phyloP scores from a whole-genome alignment of 2,113 vertebrate genomes.

The Zosterops hypoxanthus region DNA sequence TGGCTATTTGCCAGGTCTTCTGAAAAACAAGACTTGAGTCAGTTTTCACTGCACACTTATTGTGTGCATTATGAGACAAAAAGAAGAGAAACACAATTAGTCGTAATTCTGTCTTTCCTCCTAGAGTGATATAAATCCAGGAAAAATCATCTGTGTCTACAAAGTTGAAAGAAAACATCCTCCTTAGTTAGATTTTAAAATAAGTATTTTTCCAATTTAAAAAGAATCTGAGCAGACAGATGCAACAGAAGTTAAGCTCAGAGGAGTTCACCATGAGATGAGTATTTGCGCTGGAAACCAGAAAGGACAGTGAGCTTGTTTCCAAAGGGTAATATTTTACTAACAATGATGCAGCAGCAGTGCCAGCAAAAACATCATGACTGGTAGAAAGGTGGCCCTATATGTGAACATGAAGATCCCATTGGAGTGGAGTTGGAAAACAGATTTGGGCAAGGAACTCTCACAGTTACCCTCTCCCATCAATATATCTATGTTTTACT shows the following conservation, averaged over 20 bases:
- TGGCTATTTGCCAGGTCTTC: not conserved
- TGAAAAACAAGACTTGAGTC: not conserved
- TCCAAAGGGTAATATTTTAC: not conserved
- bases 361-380: not conserved
- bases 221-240: not conserved
- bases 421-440: not conserved
- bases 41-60: not conserved
- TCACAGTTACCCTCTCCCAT: not conserved
- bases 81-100: not conserved
- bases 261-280: not conserved
- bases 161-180: not conserved
- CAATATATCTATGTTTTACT: accelerated
- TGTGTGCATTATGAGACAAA: not conserved
- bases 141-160: not conserved
- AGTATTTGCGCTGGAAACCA: not conserved
- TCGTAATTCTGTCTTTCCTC: not conserved
- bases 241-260: not conserved
- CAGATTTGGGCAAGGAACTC: not conserved
- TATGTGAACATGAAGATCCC: not conserved
- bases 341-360: not conserved
- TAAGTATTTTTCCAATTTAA: constrained; percentile 17
- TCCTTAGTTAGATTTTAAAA: not conserved
- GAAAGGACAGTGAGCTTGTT: not conserved
- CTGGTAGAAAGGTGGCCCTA: not conserved
- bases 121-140: not conserved